Base-by-base conservation (phyloP, 1,140 invertebrate species). In the Thalassaphorura encarpata region DNA sequence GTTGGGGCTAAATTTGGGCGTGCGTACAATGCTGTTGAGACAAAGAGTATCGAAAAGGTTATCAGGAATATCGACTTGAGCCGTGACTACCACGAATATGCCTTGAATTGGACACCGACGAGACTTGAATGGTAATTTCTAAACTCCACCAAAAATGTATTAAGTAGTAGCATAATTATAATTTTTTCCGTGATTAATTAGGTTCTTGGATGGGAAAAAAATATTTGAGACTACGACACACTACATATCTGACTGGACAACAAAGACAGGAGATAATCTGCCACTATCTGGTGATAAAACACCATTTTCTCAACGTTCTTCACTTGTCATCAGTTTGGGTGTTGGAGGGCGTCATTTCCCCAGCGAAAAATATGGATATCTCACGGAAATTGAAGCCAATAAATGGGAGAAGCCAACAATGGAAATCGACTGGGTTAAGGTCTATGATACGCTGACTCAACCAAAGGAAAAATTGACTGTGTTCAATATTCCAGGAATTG, bases 31-130 rank as follows among this genome's bases (percentile, higher is more conserved):
- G 15, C n/a, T 15, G 51, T 52, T 0, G 27, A 36, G 0, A 41
- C 49, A 18, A 39, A 50, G 24, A 61, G 31, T 33, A 16, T 31
- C 2, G 62, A 61, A 47, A 59, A 59, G 46, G 56, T 48, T 2
- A 49, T 64, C 21, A 16, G 45, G 28, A 40, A 36, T n/a, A 23
- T 29, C 3, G 58, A 63, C 49, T 60, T 63, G 15, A 60, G 48
- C 28, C 8, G 43, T n/a, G 48, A 55, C 1, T 64, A 58, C 43
- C 62, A 64, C 42, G 62, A 64, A 39, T 61, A 58, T 54, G 56
- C 58, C 4, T 11, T 64, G 0, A 43, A 29, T 2, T 64, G 62
- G 62, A 54, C 42, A 19, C 55, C 56, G 3, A 61, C 49, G 6
- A 39, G 51, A 40, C 23, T 64, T 11, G 47, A 61, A 45, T 64